These are phyloP conservation scores for Torymus aiolomorphi DNA, from an alignment of 2,888 invertebrate species.

Conservation along the genomic window DNA sequence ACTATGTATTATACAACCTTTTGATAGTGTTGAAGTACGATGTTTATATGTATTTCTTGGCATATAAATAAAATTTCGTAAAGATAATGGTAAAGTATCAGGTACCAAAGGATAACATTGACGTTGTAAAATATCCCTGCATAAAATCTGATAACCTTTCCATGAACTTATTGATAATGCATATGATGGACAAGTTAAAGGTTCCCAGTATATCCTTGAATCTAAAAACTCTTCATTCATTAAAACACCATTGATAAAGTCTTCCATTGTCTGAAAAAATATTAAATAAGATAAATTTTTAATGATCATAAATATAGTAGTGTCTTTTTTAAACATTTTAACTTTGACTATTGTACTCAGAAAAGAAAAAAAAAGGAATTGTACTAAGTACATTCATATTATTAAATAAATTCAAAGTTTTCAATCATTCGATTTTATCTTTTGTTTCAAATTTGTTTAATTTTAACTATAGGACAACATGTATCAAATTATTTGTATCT, in stretches of 20 bases:
- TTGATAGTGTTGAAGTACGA: conserved; percentile 73
- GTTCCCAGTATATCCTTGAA: conserved; percentile 88
- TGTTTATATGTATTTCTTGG: conserved; percentile 69
- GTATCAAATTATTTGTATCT: too few species aligned
- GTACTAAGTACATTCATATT: too few species aligned
- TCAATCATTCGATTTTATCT: too few species aligned
- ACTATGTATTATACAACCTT: conserved; percentile 82
- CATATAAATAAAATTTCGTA: conserved; percentile 67
- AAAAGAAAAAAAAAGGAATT: too few species aligned
- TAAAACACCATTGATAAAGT: conserved; percentile 93
- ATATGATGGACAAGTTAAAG: conserved; percentile 84
- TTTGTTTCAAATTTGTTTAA: too few species aligned
- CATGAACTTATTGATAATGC: conserved; percentile 90
- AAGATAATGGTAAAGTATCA: conserved; percentile 75
- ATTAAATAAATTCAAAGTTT: too few species aligned
- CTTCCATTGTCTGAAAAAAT: conserved; percentile 85
- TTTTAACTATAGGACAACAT: too few species aligned
- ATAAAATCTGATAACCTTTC: conserved; percentile 87
- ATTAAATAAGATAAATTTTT: conserved; percentile 50
- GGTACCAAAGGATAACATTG: conserved; percentile 91
- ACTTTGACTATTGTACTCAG: too few species aligned
- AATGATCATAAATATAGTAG: too few species aligned
- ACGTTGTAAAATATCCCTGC: conserved; percentile 88
- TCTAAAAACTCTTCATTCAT: conserved; percentile 95
- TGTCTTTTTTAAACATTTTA: too few species aligned